Evolutionary conservation across 1,140 invertebrate genomes (phyloP).

Genomic region (Formica exsecta): DNA sequence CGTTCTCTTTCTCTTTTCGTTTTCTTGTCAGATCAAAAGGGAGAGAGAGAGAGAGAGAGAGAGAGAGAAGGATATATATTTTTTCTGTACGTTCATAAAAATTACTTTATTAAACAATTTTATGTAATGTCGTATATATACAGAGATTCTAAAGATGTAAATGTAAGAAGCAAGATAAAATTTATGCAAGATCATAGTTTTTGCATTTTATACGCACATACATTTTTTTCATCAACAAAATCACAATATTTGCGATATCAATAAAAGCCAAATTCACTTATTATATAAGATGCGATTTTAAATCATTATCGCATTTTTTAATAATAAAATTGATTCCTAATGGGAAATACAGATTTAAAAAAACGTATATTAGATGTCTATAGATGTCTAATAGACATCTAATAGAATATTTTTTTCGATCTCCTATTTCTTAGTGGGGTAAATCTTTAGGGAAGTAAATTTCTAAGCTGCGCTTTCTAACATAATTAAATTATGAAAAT

Average conservation of each 20-base stretch:
- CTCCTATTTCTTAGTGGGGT: too few relatives aligned
- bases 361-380: too few relatives aligned
- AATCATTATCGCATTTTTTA: background rate
- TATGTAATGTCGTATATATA: background rate
- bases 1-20: too few relatives aligned
- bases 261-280: background rate
- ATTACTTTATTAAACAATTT: background rate
- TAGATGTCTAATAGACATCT: too few relatives aligned
- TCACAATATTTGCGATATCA: background rate
- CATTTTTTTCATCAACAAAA: background rate
- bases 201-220: background rate
- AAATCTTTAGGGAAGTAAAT: background rate
- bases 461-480: background rate
- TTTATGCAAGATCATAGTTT: background rate
- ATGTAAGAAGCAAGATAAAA: background rate
- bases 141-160: background rate
- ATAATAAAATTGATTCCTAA: too few relatives aligned
- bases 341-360: too few relatives aligned
- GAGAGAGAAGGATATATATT: background rate
- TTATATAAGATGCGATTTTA: background rate
- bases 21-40: background rate
- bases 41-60: too few relatives aligned
- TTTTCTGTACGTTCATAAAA: background rate
- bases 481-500: constrained; percentile 16
- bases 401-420: too few relatives aligned